Percentiles rank a stretch among this genome's conserved stretches.
Conservation (phyloP, 2,797 vertebrate species). For the Pampus argenteus region DNA sequence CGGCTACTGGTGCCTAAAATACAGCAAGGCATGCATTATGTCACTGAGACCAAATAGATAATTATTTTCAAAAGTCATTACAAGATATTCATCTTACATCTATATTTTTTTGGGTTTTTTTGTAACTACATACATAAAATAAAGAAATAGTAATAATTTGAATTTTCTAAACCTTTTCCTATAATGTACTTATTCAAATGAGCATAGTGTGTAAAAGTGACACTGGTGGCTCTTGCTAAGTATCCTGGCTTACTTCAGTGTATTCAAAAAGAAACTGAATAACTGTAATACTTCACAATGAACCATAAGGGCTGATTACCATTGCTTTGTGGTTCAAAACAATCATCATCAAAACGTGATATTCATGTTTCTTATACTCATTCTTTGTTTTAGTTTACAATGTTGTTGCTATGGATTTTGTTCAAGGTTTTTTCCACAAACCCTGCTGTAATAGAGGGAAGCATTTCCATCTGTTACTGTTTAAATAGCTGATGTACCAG, state of each 20-base stretch:
- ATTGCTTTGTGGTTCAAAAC: not conserved
- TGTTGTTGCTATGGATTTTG: conserved; percentile 17
- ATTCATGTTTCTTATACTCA: not conserved
- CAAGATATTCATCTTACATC: conserved; percentile 17
- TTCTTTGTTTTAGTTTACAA: conserved; percentile 9
- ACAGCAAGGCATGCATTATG: conserved; percentile 8
- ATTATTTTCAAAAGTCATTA: conserved; percentile 25
- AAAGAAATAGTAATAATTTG: not conserved
- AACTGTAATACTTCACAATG: no score
- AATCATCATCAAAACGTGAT: not conserved
- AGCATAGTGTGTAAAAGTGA: not conserved
- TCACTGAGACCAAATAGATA: conserved; percentile 10
- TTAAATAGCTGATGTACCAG: conserved; percentile 60
- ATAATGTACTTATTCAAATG: not conserved
- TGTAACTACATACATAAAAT: no score
- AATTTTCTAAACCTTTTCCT: not conserved
- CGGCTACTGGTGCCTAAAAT: not conserved
- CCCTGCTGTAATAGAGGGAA: conserved; percentile 24
- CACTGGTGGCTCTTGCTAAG: not conserved
- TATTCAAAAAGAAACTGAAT: conserved; percentile 3
- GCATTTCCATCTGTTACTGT: conserved; percentile 60
- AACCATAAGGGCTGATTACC: not conserved
- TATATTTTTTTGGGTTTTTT: no score
- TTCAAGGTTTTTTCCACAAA: conserved; percentile 28
- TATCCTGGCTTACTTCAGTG: not conserved